phyloP scores from a whole-genome alignment of 1,140 invertebrate genomes.

The Drosophila kepulauana region DNA sequence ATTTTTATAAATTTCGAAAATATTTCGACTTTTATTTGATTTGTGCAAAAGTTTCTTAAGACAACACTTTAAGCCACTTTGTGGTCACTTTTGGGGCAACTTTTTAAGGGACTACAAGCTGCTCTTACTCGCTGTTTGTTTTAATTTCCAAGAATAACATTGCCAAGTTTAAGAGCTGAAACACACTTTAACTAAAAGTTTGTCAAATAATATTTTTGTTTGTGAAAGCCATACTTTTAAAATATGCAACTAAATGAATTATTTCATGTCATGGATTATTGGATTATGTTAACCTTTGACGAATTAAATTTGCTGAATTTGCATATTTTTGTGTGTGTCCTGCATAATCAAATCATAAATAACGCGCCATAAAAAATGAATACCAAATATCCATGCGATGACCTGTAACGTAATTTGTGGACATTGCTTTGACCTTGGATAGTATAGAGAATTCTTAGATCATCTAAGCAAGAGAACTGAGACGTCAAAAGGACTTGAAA shows the following conservation, averaged over 20 bases:
- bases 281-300: slow-evolving; percentile 1
- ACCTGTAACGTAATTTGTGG: not conserved
- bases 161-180: not conserved
- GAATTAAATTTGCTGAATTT: slow-evolving; percentile 1
- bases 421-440: no score
- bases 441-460: no score
- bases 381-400: not conserved
- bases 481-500: no score
- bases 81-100: not conserved
- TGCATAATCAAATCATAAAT: not conserved
- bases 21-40: not conserved
- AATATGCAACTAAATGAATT: not conserved
- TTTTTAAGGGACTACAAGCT: not conserved
- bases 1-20: no score
- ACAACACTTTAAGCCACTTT: not conserved
- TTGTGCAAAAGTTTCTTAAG: not conserved
- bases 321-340: not conserved
- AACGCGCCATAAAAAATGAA: no score
- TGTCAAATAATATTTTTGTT: not conserved
- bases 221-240: not conserved
- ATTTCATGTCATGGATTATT: not conserved
- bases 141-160: not conserved
- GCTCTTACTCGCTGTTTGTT: no score
- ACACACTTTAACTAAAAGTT: not conserved
- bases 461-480: no score